These are phyloP conservation scores for Panthera leo DNA, from an alignment of 2,113 vertebrate species.

Conservation along the genomic window DNA sequence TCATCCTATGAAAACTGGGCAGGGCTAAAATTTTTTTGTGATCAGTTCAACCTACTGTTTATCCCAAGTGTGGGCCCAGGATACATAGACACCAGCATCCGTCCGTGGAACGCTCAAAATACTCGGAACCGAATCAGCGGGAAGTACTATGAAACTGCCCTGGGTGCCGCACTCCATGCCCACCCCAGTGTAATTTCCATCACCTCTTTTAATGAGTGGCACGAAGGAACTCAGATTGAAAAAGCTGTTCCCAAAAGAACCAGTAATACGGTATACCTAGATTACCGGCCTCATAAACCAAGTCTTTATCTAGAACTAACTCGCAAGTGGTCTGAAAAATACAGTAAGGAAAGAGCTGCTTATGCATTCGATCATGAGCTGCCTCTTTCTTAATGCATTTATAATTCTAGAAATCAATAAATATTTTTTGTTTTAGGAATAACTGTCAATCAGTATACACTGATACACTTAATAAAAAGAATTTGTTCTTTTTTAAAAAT, in stretches of 20 bases:
- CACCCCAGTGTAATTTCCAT: conserved; percentile 93
- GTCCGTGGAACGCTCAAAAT: conserved; percentile 97
- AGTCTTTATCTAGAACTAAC: conserved; percentile 95
- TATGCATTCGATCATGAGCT: conserved; percentile 71
- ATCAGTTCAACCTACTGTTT: conserved; percentile 93
- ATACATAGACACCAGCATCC: conserved; percentile 95
- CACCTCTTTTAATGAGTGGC: conserved; percentile 99
- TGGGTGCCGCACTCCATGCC: conserved; percentile 90
- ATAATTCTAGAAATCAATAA: not conserved
- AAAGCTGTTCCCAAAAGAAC: conserved; percentile 92
- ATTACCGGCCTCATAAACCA: conserved; percentile 95
- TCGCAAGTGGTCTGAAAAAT: conserved; percentile 94
- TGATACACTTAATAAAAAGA: conserved; percentile 52
- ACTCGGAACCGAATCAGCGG: conserved; percentile 96
- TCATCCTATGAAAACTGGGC: conserved; percentile 96
- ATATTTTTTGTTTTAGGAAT: not conserved
- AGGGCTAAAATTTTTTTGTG: conserved; percentile 92
- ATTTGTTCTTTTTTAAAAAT: conserved; percentile 34
- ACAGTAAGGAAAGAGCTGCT: conserved; percentile 89
- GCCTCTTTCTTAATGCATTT: conserved; percentile 32
- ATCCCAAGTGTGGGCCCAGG: conserved; percentile 98
- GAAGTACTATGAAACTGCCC: conserved; percentile 95
- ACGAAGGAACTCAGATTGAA: conserved; percentile 99
- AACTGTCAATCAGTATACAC: conserved; percentile 55
- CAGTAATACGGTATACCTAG: conserved; percentile 88